Evolutionary conservation across 2,113 vertebrate species (phyloP), one percentile per base, ranked within the genome.

Genomic region (Dicentrarchus labrax): DNA sequence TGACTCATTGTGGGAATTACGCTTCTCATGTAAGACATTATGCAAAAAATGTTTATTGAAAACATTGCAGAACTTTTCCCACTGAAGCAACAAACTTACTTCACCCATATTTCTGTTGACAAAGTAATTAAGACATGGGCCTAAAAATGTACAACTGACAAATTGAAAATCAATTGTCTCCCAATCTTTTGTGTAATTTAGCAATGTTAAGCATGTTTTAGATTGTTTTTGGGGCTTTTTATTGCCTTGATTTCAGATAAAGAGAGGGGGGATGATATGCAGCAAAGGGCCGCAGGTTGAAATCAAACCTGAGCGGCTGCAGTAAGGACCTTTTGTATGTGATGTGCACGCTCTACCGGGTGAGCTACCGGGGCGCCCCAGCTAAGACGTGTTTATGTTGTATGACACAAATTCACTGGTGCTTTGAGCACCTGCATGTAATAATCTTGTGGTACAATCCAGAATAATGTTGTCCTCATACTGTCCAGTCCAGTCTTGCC

Each of bases 1-100:
- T 86, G 89, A 92, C 71, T 92, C 90, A 89, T n/a, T 69, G 61
- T 68, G 80, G 78, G 77, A 85, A 76, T 78, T 24, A 8, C 11
- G 43, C 53, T 22, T 68, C 39, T 22, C 22, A 53, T 88, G 57
- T 72, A 36, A 72, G 59, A 79, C 72, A 47, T 72, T 60, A 43
- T 24, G 4, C 62, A 78, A 60, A 73, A 30, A 76, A 69, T 2
- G 2, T 77, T 73, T 45, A 80, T 59, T 84, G 43, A 89, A 84
- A 86, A 81, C 82, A 78, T 54, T 38, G 21, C 11, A 24, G 10
- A 76, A 72, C 22, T 11, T 72, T 82, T 85, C 22, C 41, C 17
- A 22, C 21, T 59, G 9, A 59, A 79, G 30, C n/a, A 65, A 5
- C 16, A 60, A 54, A 59, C 13, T 13, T 12, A 24, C n/a, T 30